Percentiles rank a stretch among this genome's conserved stretches.
Conservation (phyloP, 1,140 invertebrate species). For the Cepaea nemoralis region DNA sequence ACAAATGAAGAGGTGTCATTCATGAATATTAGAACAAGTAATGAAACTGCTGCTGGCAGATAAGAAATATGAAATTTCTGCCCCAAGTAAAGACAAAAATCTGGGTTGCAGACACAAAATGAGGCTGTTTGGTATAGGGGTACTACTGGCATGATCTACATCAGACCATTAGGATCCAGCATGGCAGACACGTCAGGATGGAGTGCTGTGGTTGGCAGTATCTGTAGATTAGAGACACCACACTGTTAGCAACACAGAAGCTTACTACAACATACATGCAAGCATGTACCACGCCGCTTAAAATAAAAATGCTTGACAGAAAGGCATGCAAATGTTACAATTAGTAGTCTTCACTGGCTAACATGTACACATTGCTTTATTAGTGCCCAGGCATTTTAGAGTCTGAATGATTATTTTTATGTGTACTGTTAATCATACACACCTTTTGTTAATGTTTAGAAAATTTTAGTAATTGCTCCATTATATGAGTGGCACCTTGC, state of each 20-base stretch:
- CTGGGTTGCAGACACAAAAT: constrained; percentile 23
- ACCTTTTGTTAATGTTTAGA: too few relatives aligned
- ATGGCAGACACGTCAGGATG: constrained; percentile 32
- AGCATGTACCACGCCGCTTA: constrained; percentile 4
- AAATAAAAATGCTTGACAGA: not conserved
- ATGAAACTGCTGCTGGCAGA: not conserved
- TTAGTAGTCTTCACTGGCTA: too few relatives aligned
- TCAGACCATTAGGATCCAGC: constrained; percentile 39
- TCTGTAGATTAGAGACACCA: constrained; percentile 44
- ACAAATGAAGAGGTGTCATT: not conserved
- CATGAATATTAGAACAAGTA: not conserved
- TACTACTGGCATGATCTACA: constrained; percentile 31
- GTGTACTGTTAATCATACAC: too few relatives aligned
- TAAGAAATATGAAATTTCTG: not conserved
- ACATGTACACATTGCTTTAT: too few relatives aligned
- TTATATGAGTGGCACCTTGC: too few relatives aligned
- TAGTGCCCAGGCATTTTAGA: too few relatives aligned
- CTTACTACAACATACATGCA: constrained; percentile 16
- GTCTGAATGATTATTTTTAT: too few relatives aligned
- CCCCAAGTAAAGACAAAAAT: constrained; percentile 18
- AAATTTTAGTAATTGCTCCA: too few relatives aligned
- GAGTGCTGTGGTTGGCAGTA: constrained; percentile 23
- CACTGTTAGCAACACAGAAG: constrained; percentile 40
- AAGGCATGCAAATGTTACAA: not conserved
- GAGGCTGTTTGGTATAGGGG: constrained; percentile 30